phyloP scores from a whole-genome alignment of 2,113 vertebrate genomes.

The Dipodomys spectabilis region DNA sequence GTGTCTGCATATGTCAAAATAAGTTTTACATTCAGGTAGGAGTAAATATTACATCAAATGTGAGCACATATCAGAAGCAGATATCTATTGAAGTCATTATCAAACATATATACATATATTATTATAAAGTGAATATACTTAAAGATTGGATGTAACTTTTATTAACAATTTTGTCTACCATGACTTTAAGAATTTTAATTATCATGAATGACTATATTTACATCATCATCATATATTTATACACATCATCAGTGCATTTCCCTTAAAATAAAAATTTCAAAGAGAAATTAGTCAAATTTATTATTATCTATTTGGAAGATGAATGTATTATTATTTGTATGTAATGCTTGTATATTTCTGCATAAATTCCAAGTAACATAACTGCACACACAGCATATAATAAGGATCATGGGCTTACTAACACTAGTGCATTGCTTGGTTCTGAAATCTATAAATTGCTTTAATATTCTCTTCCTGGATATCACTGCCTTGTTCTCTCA shows the following conservation, averaged over 20 bases:
- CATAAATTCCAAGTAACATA: background rate
- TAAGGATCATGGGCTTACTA: background rate
- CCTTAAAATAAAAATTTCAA: background rate
- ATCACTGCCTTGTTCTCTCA: background rate
- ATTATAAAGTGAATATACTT: background rate
- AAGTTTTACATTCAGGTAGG: background rate
- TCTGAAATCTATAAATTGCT: background rate
- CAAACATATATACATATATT: background rate
- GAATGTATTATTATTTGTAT: background rate
- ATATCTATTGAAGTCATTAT: too few species aligned
- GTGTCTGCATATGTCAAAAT: too few species aligned
- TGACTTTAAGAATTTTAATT: background rate
- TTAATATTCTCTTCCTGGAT: background rate
- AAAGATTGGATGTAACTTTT: background rate
- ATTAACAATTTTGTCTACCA: background rate
- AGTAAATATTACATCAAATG: background rate
- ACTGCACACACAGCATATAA: background rate
- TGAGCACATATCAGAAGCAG: background rate
- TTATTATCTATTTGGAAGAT: background rate
- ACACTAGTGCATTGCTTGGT: background rate
- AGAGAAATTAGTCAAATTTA: background rate
- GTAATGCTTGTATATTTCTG: background rate
- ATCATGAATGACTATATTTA: background rate
- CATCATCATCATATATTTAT: background rate
- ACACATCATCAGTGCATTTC: background rate